Evolutionary conservation across 2,113 vertebrate genomes (phyloP).

Genomic region (Callithrix jacchus): DNA sequence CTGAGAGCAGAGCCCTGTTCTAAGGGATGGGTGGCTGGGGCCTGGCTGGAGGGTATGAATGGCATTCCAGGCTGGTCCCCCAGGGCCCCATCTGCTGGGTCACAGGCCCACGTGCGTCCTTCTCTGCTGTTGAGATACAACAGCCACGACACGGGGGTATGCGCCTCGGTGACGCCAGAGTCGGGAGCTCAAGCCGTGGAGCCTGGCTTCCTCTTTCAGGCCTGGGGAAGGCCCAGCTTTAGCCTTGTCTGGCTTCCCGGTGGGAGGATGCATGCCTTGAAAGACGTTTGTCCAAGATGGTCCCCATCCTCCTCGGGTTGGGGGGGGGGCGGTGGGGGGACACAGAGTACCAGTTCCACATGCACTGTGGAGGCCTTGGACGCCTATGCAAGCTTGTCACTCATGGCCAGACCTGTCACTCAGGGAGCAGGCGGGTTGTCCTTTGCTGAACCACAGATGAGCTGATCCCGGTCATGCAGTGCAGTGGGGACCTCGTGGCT

Average conservation of each 20-base stretch:
- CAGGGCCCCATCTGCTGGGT: neutral
- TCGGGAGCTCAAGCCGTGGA: accelerated
- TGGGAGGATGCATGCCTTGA: neutral
- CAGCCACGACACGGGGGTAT: neutral
- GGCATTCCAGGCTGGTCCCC: neutral
- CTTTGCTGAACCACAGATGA: neutral
- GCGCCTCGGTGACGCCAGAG: neutral
- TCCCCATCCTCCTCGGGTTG: neutral
- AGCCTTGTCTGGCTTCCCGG: neutral
- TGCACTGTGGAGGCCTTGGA: neutral
- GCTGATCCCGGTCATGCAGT: neutral
- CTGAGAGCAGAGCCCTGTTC: neutral
- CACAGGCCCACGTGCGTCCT: accelerated
- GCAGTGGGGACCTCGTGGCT: neutral
- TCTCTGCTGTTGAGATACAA: neutral
- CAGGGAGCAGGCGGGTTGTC: too few species aligned
- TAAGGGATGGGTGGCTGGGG: too few species aligned
- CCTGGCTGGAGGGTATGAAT: neutral
- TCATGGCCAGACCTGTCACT: neutral
- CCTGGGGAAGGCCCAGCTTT: too few species aligned
- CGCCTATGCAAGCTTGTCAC: neutral
- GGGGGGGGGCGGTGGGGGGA: too few species aligned
- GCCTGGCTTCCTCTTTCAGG: neutral
- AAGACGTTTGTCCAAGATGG: neutral
- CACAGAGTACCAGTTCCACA: neutral